Conservation (phyloP, 2,113 vertebrate species). For the Neoarius graeffei region DNA sequence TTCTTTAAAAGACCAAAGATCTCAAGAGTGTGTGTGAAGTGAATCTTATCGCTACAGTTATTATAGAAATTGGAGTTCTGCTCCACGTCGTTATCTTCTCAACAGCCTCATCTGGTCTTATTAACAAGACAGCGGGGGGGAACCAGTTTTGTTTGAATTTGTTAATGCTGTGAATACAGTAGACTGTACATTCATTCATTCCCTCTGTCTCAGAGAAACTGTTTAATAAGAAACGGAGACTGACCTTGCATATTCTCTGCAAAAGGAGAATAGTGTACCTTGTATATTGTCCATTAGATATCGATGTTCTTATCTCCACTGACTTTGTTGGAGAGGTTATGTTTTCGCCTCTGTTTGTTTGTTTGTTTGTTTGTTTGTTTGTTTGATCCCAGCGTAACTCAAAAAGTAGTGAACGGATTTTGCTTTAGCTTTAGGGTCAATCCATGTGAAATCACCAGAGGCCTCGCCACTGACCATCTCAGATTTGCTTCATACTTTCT, state of each 20-base stretch:
- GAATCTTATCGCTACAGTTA: not conserved
- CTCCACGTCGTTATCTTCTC: not conserved
- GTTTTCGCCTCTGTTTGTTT: too few relatives aligned
- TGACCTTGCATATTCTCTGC: not conserved
- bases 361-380: too few relatives aligned
- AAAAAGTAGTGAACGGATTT: too few relatives aligned
- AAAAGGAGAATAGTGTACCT: not conserved
- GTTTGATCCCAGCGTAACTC: too few relatives aligned
- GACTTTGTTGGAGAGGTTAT: too few relatives aligned
- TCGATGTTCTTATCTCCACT: not conserved
- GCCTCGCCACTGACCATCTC: too few relatives aligned
- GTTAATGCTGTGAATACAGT: not conserved
- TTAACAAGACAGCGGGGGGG: not conserved
- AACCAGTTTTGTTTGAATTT: not conserved
- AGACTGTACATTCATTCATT: not conserved
- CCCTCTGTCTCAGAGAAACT: not conserved
- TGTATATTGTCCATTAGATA: not conserved
- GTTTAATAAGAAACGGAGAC: not conserved
- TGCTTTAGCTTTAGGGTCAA: too few relatives aligned
- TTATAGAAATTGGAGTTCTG: constrained; percentile 14
- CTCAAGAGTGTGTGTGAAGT: not conserved
- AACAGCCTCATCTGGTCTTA: not conserved
- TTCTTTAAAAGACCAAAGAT: constrained; percentile 52
- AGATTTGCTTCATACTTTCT: too few relatives aligned
- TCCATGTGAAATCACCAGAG: too few relatives aligned